Base-by-base conservation (phyloP, 1,140 invertebrate species). In the Tetraneura akinire region DNA sequence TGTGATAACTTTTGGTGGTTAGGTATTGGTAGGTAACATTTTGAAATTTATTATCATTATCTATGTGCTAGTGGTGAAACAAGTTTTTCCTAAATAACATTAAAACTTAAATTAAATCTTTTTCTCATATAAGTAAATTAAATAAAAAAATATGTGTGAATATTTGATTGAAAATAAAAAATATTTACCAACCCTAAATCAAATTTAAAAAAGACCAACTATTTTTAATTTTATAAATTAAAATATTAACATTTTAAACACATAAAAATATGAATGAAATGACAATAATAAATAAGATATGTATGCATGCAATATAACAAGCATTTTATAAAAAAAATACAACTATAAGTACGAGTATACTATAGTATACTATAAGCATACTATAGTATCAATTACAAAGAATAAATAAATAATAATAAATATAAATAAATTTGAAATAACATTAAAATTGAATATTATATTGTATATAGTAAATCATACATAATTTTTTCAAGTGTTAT, bases 241-340 rank as follows among this genome's bases (percentile, higher is more conserved):
- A 26, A 11, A 47, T 3, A n/a, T 51, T 11, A 71, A 71, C 45
- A 71, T n/a, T 29, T n/a, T 71, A 29, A 29, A 71, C 6, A 18
- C 47, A 51, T 29, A 51, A 18, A n/a, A 5, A 70, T 29, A 10
- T 11, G 2, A 11, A 60, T 23, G 23, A 2, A 32, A 62, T 16
- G 14, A 8, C 8, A 64, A 68, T 68, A 45, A 71, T 70, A 51
- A 71, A 71, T 49, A 51, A 68, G 1, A 71, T 4, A 71, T 68
- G 23, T 0, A 21, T 71, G 10, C 68, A 51, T 71, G 68, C 68
- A 49, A 51, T 10, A 29, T 51, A 70, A 68, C 23, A 71, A 71
- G 10, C 3, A 29, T 70, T 51, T 70, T 70, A 14, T 26, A 9
- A 29, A 29, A 16, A 23, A 23, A 21, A 37, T 16, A 68, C 29